These are phyloP conservation scores for Cheilosia grossa DNA, from an alignment of 2,888 invertebrate genomes.

Conservation along the genomic window DNA sequence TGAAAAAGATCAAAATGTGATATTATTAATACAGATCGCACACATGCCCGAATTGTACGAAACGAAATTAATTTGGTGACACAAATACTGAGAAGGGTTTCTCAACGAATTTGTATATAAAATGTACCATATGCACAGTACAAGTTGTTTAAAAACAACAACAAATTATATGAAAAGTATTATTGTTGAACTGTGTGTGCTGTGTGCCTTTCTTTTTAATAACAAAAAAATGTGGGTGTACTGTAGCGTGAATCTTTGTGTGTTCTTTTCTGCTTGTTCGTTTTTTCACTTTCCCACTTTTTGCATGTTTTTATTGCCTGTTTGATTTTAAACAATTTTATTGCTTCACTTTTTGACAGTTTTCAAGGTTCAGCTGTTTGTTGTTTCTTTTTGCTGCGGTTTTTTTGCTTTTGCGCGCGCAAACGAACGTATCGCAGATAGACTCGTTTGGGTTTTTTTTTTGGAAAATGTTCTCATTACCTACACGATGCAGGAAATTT, in stretches of 20 bases:
- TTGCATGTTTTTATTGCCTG: conserved; percentile 71
- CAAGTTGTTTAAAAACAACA: conserved; percentile 32
- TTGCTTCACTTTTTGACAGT: conserved; percentile 74
- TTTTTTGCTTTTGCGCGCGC: conserved; percentile 9
- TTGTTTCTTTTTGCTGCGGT: conserved; percentile 48
- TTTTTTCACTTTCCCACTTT: conserved; percentile 63
- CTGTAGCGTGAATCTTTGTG: conserved; percentile 74
- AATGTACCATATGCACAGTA: conserved; percentile 44
- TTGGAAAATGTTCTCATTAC: conserved; percentile 29
- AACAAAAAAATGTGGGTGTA: conserved; percentile 73
- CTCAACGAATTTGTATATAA: conserved; percentile 10
- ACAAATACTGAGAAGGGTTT: conserved; percentile 21
- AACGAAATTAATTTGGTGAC: conserved; percentile 35
- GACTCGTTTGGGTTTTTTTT: conserved; percentile 34
- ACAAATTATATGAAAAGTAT: conserved; percentile 1
- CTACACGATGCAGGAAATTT: conserved; percentile 12
- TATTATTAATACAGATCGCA: conserved; percentile 33
- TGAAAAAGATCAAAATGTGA: conserved; percentile 52
- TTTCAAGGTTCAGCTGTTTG: conserved; percentile 75
- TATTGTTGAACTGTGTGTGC: conserved; percentile 29
- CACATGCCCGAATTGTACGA: conserved; percentile 7
- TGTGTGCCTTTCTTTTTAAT: conserved; percentile 48
- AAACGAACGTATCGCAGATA: conserved; percentile 37
- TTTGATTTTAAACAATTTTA: conserved; percentile 75
- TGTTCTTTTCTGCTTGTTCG: conserved; percentile 30